Base-by-base conservation (phyloP, 1,140 invertebrate species). In the Magallana ariakensis region DNA sequence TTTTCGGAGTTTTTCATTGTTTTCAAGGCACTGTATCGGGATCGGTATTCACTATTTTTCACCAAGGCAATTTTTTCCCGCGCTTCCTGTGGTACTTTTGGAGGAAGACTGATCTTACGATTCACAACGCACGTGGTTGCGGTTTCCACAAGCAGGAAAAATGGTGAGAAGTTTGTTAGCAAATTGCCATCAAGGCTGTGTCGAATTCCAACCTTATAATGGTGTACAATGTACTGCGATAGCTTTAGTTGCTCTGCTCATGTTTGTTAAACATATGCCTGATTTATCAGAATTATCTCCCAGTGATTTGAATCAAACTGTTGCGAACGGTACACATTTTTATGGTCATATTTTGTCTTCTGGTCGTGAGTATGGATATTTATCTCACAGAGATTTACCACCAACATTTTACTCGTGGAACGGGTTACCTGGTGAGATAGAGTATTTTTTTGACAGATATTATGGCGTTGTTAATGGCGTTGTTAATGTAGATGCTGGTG, bases 241-340 rank as follows among this genome's bases (percentile, higher is more conserved):
- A 62, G 16, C 16, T 62, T 62, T 62, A 62, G 58, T 62, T 62
- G 58, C 58, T 19, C 58, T 62, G 58, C 58, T 62, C 15, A 62
- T 62, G 58, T 62, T 62, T 62, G 58, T 62, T 62, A 19, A 62
- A 62, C 58, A 62, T 62, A 62, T 62, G 58, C 0, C 58, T 62
- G 16, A 62, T 62, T 62, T 62, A 62, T 62, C 58, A 19, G 19
- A 62, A n/a, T 62, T 62, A 62, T 62, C 58, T 62, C 58, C 58
- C 58, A 62, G 58, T 62, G 58, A 62, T 62, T 62, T 62, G 58
- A 62, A 62, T 62, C 58, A 62, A 62, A 62, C 58, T 62, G 58
- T 62, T 62, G 58, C 58, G 11, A 62, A 62, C 15, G 58, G 58
- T 62, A 62, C 58, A 19, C 16, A 62, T 62, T 62, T 60, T 62